phyloP scores from a whole-genome alignment of 2,888 invertebrate genomes.

The Aplocera efformata region DNA sequence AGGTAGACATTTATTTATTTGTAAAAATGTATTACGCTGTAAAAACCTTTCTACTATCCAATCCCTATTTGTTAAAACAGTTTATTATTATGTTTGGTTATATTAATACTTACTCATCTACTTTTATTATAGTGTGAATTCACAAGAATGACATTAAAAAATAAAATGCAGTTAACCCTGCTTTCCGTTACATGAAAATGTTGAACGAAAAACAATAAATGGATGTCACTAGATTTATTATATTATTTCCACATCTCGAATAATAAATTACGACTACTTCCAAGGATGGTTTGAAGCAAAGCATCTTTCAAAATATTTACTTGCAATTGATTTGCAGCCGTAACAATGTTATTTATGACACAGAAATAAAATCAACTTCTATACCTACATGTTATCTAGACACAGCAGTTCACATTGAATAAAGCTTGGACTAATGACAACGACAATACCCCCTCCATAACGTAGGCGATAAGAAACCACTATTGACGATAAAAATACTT shows the following conservation, averaged over 20 bases:
- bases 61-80: constrained; percentile 13
- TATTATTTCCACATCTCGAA: no score
- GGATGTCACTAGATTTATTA: no score
- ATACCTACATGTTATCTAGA: constrained; percentile 14
- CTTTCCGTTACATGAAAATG: constrained; percentile 37
- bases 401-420: constrained; percentile 19
- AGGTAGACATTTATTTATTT: constrained; percentile 17
- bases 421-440: constrained; percentile 19
- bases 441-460: no score
- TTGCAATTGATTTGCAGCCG: constrained; percentile 1
- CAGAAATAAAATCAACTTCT: constrained; percentile 8
- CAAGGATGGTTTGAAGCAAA: no score
- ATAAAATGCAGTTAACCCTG: constrained; percentile 44
- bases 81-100: constrained; percentile 10
- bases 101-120: constrained; percentile 15
- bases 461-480: no score
- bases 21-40: constrained; percentile 24
- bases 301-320: neutral
- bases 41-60: constrained; percentile 15
- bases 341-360: constrained; percentile 5
- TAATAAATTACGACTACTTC: no score
- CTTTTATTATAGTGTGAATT: constrained; percentile 19
- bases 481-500: no score
- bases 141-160: constrained; percentile 18
- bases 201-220: neutral